Evolutionary conservation across 2,888 invertebrate species (phyloP), one percentile per base, ranked within the genome.

Genomic region (Cyrtodaria siliqua): DNA sequence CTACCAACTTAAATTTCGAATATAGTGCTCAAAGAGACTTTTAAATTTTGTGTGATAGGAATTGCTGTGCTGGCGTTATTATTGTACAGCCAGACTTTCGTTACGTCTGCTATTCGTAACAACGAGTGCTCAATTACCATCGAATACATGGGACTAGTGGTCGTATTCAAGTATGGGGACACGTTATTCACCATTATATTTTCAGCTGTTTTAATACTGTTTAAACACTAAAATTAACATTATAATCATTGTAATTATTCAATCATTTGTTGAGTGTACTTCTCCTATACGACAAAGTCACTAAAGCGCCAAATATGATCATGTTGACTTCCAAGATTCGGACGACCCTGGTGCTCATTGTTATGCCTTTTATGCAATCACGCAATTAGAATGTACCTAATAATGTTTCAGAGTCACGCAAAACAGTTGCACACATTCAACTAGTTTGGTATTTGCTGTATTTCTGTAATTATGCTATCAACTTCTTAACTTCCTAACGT

Each of bases 1-100:
- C 80, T 96, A 96, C 91, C 97, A 97, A 0, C 92, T 97, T 61
- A 94, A 94, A 50, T 83, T 87, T 12, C 84, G 86, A 0, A 59
- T 77, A 0, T 61, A 89, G 40, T 87, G 89, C 72, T 88, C 87
- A 49, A 84, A 75, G 47, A 74, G 62, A 44, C 75, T 86, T 44
- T 87, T 0, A 73, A 77, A 6, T 59, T 76, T 1, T 81, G 85
- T 3, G 75, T 87, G 0, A 47, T 53, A 8, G 50, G 73, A 0
- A 53, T 87, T 12, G 77, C 84, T 0, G 49, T 62, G 16, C 68
- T 88, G 27, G 79, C 88, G 0, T 50, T 87, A 16, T 42, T 89
- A 0, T 73, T 88, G n/a, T 89, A 90, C 64, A 75, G 81, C 8
- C 89, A 88, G 75, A 86, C 87, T 47, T 84, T 89, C 50, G 79